These are phyloP conservation scores for Ornithoptera alexandrae DNA, from an alignment of 2,888 invertebrate genomes.

Conservation along the genomic window DNA sequence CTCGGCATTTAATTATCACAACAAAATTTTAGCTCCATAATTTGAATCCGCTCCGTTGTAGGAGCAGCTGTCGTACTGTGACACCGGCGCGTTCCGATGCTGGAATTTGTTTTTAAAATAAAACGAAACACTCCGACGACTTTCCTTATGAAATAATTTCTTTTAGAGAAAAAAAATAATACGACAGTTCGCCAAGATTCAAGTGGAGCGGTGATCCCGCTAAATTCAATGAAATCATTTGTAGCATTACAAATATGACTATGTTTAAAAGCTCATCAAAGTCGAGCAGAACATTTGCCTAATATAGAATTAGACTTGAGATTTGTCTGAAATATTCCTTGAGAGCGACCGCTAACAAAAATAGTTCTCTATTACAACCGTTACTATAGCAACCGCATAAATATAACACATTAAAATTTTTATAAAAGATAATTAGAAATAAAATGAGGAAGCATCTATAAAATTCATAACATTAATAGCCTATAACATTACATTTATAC, in stretches of 20 bases:
- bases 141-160: constrained; percentile 22
- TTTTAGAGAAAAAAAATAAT: constrained; percentile 22
- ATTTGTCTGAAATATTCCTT: no score
- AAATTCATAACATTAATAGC: no score
- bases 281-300: not conserved
- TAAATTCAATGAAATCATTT: not conserved
- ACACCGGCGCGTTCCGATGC: constrained; percentile 37
- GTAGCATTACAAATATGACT: not conserved
- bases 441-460: no score
- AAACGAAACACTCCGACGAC: constrained; percentile 33
- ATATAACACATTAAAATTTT: no score
- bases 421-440: no score
- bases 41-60: constrained; percentile 49
- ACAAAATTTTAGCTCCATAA: constrained; percentile 51
- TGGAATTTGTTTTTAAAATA: constrained; percentile 48
- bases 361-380: no score
- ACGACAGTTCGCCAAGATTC: constrained; percentile 23
- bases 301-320: not conserved
- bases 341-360: no score
- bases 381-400: no score
- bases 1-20: constrained; percentile 36
- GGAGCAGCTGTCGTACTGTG: constrained; percentile 54
- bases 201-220: constrained; percentile 20
- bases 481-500: no score
- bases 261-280: not conserved